These are phyloP conservation scores for Actias luna DNA, from an alignment of 2,888 invertebrate species.

Conservation along the genomic window DNA sequence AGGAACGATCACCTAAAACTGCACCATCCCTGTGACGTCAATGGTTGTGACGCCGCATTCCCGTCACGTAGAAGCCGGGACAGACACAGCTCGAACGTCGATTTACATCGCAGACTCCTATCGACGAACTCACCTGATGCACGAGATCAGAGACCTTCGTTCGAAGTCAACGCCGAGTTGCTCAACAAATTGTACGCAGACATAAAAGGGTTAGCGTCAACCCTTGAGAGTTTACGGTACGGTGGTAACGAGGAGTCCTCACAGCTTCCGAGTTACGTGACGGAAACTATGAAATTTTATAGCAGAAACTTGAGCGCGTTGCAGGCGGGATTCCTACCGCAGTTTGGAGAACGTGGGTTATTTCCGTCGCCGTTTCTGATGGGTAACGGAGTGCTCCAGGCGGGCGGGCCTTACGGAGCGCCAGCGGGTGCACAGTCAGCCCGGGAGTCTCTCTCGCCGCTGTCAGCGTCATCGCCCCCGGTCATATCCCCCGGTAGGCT, in stretches of 20 bases:
- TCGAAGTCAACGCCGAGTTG: constrained; percentile 90
- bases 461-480: constrained; percentile 75
- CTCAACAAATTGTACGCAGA: constrained; percentile 91
- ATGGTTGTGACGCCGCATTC: constrained; percentile 95
- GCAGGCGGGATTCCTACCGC: constrained; percentile 71
- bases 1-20: constrained; percentile 95
- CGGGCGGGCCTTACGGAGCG: constrained; percentile 66
- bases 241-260: constrained; percentile 68
- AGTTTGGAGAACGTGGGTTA: constrained; percentile 67
- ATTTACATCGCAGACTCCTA: constrained; percentile 74
- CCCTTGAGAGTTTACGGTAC: constrained; percentile 84
- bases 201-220: constrained; percentile 83
- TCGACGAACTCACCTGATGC: constrained; percentile 75
- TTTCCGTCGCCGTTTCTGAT: constrained; percentile 72
- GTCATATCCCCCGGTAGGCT: constrained; percentile 73
- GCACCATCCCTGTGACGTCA: constrained; percentile 94
- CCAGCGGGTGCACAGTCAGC: constrained; percentile 67
- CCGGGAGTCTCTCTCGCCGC: constrained; percentile 72
- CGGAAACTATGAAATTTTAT: constrained; percentile 78
- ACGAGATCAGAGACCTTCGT: constrained; percentile 76
- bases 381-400: constrained; percentile 62
- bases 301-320: constrained; percentile 70
- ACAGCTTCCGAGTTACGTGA: constrained; percentile 70
- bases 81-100: constrained; percentile 82
- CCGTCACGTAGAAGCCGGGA: constrained; percentile 89